phyloP scores from a whole-genome alignment of 2,113 vertebrate species.

The Sapayoa aenigma region DNA sequence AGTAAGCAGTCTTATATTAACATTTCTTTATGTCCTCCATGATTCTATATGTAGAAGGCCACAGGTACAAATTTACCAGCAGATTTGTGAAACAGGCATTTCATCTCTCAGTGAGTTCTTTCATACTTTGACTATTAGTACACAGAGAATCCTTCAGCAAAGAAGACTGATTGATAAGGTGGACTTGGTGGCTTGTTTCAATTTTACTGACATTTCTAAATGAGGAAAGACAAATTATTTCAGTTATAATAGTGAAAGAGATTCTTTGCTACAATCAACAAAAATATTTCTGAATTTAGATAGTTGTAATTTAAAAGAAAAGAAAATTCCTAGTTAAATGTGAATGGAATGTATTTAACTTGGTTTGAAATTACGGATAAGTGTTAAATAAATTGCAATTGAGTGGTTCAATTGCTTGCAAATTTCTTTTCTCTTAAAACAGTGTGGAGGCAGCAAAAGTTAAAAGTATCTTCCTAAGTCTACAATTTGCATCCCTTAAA shows the following conservation, averaged over 20 bases:
- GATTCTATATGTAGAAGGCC: not conserved
- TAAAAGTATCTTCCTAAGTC: not conserved
- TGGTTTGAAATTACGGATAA: not conserved
- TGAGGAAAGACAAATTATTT: not conserved
- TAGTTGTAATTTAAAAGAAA: not conserved
- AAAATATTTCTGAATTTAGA: not conserved
- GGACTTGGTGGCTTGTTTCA: not conserved
- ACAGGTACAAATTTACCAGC: not conserved
- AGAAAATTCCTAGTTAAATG: not conserved
- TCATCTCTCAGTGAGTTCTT: not conserved
- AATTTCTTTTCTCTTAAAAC: not conserved
- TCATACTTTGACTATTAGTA: not conserved
- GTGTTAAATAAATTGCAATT: not conserved
- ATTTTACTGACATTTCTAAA: not conserved
- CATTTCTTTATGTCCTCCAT: not conserved
- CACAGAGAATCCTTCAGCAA: not conserved
- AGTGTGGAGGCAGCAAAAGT: not conserved
- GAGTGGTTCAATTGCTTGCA: rapidly evolving
- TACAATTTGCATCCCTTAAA: not conserved
- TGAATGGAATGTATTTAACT: not conserved
- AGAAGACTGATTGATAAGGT: not conserved
- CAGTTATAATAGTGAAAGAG: not conserved
- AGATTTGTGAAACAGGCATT: not conserved
- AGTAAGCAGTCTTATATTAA: not conserved
- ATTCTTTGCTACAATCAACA: not conserved